These are phyloP conservation scores for Lottia gigantea DNA, from an alignment of 2,888 invertebrate species.

Conservation along the genomic window DNA sequence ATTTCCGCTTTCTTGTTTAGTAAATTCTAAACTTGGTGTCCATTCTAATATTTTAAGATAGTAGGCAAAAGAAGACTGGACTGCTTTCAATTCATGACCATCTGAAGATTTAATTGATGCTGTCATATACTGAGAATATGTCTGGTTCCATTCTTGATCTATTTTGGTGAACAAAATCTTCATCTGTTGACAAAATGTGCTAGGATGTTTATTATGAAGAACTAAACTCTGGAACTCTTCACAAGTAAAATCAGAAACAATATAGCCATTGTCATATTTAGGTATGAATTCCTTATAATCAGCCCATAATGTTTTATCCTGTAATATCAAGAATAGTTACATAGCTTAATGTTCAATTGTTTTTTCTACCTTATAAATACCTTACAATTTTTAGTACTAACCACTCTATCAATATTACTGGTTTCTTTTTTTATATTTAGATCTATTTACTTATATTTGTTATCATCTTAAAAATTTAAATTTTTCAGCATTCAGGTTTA, in stretches of 20 bases:
- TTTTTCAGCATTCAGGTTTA: background rate
- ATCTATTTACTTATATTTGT: too few relatives aligned
- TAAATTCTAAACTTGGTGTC: conserved; percentile 49
- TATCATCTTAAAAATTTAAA: too few relatives aligned
- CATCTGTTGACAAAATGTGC: conserved; percentile 47
- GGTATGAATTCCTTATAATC: conserved; percentile 46
- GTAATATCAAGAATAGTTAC: conserved; percentile 19
- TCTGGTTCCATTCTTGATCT: conserved; percentile 40
- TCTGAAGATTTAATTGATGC: conserved; percentile 37
- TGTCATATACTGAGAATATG: conserved; percentile 32
- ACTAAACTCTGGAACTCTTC: conserved; percentile 54
- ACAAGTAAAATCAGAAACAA: conserved; percentile 52
- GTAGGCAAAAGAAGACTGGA: conserved; percentile 55
- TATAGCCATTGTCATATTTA: conserved; percentile 32
- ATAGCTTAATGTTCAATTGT: too few relatives aligned
- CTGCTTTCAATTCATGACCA: conserved; percentile 35
- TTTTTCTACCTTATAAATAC: too few relatives aligned
- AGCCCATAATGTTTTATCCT: conserved; percentile 55
- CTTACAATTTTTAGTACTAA: too few relatives aligned
- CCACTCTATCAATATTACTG: too few relatives aligned
- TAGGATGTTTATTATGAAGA: conserved; percentile 26
- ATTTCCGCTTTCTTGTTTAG: conserved; percentile 19
- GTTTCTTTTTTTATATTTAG: too few relatives aligned
- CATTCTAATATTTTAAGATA: conserved; percentile 46
- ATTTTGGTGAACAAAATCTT: conserved; percentile 24